phyloP scores from a whole-genome alignment of 2,888 invertebrate genomes.

The Acrobasis consociella region DNA sequence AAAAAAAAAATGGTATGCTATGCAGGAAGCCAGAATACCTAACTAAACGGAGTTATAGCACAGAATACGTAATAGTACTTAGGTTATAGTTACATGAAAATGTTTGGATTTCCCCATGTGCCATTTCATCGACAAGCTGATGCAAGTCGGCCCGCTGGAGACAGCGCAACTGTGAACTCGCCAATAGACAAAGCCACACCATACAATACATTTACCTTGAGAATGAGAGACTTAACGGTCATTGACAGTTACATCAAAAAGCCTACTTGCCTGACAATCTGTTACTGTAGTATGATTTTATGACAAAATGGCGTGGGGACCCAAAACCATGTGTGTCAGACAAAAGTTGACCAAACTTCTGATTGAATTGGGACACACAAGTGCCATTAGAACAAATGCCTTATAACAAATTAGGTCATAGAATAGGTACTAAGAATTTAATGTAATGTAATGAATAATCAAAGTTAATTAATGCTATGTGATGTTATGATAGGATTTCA shows the following conservation, averaged over 20 bases:
- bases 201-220: neutral
- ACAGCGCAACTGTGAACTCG: slow-evolving; percentile 26
- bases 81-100: slow-evolving; percentile 2
- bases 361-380: neutral
- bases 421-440: neutral
- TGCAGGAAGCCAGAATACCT: too few relatives aligned
- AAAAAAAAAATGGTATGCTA: too few relatives aligned
- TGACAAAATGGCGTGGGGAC: too few relatives aligned
- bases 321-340: too few relatives aligned
- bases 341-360: too few relatives aligned
- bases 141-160: slow-evolving; percentile 28
- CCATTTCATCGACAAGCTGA: slow-evolving; percentile 29
- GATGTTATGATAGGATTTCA: slow-evolving; percentile 20
- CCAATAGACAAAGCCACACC: slow-evolving; percentile 34
- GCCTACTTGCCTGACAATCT: too few relatives aligned
- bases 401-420: neutral
- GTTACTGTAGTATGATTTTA: too few relatives aligned
- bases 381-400: neutral
- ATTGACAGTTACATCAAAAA: too few relatives aligned
- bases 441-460: too few relatives aligned
- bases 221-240: too few relatives aligned
- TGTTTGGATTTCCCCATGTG: slow-evolving; percentile 15
- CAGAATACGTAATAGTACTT: too few relatives aligned
- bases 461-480: slow-evolving; percentile 10
- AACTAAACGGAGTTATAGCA: too few relatives aligned